Conservation (phyloP, 2,888 invertebrate species). For the Agrotis exclamationis region DNA sequence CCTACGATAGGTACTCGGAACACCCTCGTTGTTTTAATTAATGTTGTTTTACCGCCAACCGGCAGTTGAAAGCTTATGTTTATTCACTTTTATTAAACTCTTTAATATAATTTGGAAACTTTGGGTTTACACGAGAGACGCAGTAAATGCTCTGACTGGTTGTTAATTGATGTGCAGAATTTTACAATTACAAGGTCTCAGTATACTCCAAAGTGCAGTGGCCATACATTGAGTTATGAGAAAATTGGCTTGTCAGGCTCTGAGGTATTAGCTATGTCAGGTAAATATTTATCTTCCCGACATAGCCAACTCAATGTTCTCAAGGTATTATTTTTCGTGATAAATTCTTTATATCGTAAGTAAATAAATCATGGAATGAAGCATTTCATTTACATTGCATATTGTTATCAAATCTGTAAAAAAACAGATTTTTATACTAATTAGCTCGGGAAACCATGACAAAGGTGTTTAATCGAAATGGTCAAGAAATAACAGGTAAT, state of each 20-base stretch:
- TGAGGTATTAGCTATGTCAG: too few relatives aligned
- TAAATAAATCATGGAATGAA: neutral
- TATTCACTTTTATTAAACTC: conserved; percentile 4
- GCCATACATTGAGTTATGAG: too few relatives aligned
- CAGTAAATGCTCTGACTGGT: neutral
- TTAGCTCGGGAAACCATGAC: too few relatives aligned
- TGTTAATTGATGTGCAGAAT: neutral
- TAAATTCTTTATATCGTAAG: too few relatives aligned
- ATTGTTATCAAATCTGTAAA: too few relatives aligned
- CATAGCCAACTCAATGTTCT: neutral
- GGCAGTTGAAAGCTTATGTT: conserved; percentile 19
- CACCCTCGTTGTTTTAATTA: conserved; percentile 36
- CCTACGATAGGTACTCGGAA: conserved; percentile 30
- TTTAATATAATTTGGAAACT: neutral
- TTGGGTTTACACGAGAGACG: too few relatives aligned
- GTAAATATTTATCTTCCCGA: neutral
- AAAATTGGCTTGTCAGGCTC: too few relatives aligned
- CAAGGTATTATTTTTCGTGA: neutral
- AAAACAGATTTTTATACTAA: too few relatives aligned
- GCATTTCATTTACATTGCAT: too few relatives aligned
- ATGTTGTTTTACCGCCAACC: conserved; percentile 33
- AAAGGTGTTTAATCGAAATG: neutral
- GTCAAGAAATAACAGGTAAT: neutral
- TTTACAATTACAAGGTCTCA: neutral
- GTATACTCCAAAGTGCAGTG: neutral